A percentile compares a stretch with the other conserved stretches of the same genome.
These are phyloP conservation scores for Gastrophysa polygoni DNA, from an alignment of 2,888 invertebrate species.

Conservation along the genomic window DNA sequence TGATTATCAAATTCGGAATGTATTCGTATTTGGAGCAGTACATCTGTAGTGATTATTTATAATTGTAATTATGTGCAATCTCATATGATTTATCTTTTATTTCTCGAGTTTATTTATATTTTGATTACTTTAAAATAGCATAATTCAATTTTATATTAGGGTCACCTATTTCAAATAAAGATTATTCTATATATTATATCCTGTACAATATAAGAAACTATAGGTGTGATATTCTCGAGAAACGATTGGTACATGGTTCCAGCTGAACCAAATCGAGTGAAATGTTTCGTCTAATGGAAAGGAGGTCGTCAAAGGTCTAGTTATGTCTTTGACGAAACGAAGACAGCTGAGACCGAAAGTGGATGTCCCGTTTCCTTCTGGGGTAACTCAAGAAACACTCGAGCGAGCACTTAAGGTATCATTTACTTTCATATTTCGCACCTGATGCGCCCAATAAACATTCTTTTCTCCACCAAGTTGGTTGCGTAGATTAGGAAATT, in stretches of 20 bases:
- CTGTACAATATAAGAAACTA: constrained; percentile 17
- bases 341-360: constrained; percentile 47
- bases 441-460: constrained; percentile 28
- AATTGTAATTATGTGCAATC: too few species aligned
- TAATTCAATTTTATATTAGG: too few species aligned
- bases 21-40: too few species aligned
- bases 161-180: too few species aligned
- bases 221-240: constrained; percentile 28
- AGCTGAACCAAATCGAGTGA: constrained; percentile 44
- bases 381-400: constrained; percentile 23
- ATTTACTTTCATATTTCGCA: constrained; percentile 21
- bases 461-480: constrained; percentile 8
- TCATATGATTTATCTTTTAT: too few species aligned
- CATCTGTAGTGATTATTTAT: too few species aligned
- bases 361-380: constrained; percentile 24
- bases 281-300: constrained; percentile 44
- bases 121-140: too few species aligned
- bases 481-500: background rate
- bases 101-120: too few species aligned
- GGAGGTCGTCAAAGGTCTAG: constrained; percentile 33
- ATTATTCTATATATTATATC: too few species aligned
- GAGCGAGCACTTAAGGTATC: constrained; percentile 30
- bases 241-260: constrained; percentile 33
- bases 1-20: too few species aligned
- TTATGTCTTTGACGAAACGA: constrained; percentile 47